Conservation (phyloP, 1,140 invertebrate species). For the Anthonomus grandis region DNA sequence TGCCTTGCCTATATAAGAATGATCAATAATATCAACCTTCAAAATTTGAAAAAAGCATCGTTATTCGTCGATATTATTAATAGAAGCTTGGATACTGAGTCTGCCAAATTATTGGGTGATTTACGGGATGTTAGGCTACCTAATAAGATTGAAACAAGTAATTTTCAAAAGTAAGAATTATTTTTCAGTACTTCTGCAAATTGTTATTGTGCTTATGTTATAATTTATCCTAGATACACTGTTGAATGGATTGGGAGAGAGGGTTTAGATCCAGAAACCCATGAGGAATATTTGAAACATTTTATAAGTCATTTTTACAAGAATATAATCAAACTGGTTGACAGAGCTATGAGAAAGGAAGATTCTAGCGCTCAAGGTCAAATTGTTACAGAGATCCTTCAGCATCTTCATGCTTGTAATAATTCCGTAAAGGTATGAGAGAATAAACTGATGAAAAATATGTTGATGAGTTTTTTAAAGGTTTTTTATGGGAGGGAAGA, state of each 20-base stretch:
- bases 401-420: slow-evolving; percentile 94
- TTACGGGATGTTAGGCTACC: slow-evolving; percentile 84
- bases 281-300: slow-evolving; percentile 90
- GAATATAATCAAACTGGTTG: slow-evolving; percentile 89
- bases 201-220: no score
- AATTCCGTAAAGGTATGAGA: slow-evolving; percentile 79
- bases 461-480: slow-evolving; percentile 42
- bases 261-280: slow-evolving; percentile 88
- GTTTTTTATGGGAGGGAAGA: slow-evolving; percentile 94
- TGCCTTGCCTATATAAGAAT: slow-evolving; percentile 93
- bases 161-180: slow-evolving; percentile 72
- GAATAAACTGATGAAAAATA: not conserved
- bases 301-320: slow-evolving; percentile 95
- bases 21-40: slow-evolving; percentile 97
- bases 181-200: not conserved
- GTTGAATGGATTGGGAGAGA: slow-evolving; percentile 97
- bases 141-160: slow-evolving; percentile 82
- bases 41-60: slow-evolving; percentile 89
- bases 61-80: slow-evolving; percentile 95
- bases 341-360: slow-evolving; percentile 92
- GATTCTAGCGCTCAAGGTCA: slow-evolving; percentile 90
- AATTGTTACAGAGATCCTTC: slow-evolving; percentile 93
- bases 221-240: slow-evolving; percentile 77
- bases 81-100: slow-evolving; percentile 89
- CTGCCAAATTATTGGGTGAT: slow-evolving; percentile 84